Evolutionary conservation across 1,140 invertebrate species (phyloP).

Genomic region (Brachionus plicatilis): DNA sequence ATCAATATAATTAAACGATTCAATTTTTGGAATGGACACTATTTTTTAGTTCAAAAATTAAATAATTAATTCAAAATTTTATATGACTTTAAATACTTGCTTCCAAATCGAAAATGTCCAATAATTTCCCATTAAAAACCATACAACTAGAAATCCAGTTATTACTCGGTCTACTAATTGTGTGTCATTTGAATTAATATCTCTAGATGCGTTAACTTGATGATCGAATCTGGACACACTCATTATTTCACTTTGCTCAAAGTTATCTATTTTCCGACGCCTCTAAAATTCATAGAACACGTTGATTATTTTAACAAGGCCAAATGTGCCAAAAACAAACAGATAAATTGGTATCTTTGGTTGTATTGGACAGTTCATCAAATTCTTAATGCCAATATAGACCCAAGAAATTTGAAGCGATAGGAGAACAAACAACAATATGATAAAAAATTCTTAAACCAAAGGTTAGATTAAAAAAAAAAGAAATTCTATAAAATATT

Average conservation of each 20-base stretch:
- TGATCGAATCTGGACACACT: conserved; percentile 45
- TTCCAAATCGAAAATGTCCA: conserved; percentile 48
- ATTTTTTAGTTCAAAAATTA: no score
- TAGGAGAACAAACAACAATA: not conserved
- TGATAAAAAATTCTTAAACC: not conserved
- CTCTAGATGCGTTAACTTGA: not conserved
- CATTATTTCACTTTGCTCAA: conserved; percentile 57
- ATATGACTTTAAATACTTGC: not conserved
- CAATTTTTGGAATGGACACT: no score
- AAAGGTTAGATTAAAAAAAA: not conserved
- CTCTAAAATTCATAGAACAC: conserved; percentile 66
- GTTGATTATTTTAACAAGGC: conserved; percentile 48
- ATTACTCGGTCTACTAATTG: conserved; percentile 58
- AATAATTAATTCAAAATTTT: not conserved
- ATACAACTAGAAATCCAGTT: conserved; percentile 59
- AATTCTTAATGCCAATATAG: conserved; percentile 48
- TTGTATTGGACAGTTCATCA: conserved; percentile 49
- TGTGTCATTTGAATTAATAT: conserved; percentile 45
- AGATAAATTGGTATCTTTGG: conserved; percentile 50
- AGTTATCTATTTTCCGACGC: conserved; percentile 58
- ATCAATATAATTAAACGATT: no score
- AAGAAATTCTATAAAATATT: not conserved
- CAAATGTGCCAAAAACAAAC: conserved; percentile 49
- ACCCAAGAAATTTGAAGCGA: not conserved
- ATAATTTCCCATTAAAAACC: conserved; percentile 65